Base-by-base conservation (phyloP, 2,888 invertebrate genomes). In the Crocallis elinguaria region DNA sequence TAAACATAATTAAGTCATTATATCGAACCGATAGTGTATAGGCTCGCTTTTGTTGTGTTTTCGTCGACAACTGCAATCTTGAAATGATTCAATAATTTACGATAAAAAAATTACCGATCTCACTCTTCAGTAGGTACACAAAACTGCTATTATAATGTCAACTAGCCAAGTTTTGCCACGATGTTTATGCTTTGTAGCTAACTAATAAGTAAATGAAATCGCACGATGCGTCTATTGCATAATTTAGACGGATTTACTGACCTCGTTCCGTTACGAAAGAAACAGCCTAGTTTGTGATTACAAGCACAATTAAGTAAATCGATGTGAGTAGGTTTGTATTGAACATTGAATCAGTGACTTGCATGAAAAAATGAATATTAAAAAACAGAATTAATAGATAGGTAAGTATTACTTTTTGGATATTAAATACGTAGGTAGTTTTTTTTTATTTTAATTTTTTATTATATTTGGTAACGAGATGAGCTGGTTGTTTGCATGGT, bases 41-140 rank as follows among this genome's bases (percentile, higher is more conserved):
- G 60, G 57, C 55, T 42, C 41, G 53, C 19, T 49, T 41, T 48
- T 61, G 49, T 49, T 52, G 42, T 45, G 49, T 50, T 50, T 50
- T 48, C 33, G 49, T 50, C 48, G 21, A 38, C 49, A 60, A 50
- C 56, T 53, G 56, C 56, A 60, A 53, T 49, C 33, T 39, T 39
- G 13, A 9, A 48, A 13, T 25, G 49, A 58, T 56, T 45, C 49
- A 16, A 29, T 11, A 42, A 14, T 42, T 17, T 30, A 23, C 13
- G 9, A 44, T 12, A 8, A 11, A 41, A n/a, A 29, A 39, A 8
- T 16, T 13, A 19, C 16, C 11, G 6, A 23, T 37, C 17, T 13
- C 36, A 23, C 12, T 12, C 11, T 7, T 9, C 1, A 3, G 9
- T 3, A 1, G 9, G 8, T 25, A 25, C 2, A 3, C n/a, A 9